These are phyloP conservation scores for Masnerella sp. DNA, from an alignment of 2,888 invertebrate species.

Conservation along the genomic window DNA sequence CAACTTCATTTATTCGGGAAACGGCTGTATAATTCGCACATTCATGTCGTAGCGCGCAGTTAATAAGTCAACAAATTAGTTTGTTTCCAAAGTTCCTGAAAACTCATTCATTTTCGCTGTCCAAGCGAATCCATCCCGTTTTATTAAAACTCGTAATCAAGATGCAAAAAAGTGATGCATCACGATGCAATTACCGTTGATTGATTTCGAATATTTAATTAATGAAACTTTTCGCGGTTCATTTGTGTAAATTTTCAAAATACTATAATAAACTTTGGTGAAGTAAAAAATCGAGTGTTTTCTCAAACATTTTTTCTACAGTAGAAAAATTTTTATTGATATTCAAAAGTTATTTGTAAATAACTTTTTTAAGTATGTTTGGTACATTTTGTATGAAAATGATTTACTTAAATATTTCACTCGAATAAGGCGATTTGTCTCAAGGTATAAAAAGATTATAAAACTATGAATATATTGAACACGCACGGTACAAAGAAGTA, in stretches of 20 bases:
- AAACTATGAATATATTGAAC: not conserved
- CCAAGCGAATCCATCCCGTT: constrained; percentile 10
- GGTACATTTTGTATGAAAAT: too few species aligned
- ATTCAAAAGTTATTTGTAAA: too few species aligned
- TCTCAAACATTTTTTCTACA: too few species aligned
- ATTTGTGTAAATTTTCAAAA: too few species aligned
- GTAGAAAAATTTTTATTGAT: too few species aligned
- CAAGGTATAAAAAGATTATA: not conserved
- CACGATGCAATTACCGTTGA: not conserved
- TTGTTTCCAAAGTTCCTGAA: constrained; percentile 23
- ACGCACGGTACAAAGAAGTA: not conserved
- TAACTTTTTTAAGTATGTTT: too few species aligned
- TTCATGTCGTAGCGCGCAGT: constrained; percentile 16
- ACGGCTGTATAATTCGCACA: constrained; percentile 13
- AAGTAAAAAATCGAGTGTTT: too few species aligned
- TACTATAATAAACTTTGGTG: too few species aligned
- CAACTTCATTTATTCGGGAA: constrained; percentile 32
- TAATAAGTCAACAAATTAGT: constrained; percentile 35
- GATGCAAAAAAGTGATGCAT: not conserved
- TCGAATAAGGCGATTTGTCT: not conserved
- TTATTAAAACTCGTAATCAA: not conserved
- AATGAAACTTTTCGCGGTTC: too few species aligned
- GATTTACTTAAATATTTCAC: too few species aligned
- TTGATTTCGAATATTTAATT: not conserved
- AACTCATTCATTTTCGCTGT: constrained; percentile 22